Evolutionary conservation across 2,113 vertebrate species (phyloP), one percentile per base, ranked within the genome.

Genomic region (Barbus barbus): DNA sequence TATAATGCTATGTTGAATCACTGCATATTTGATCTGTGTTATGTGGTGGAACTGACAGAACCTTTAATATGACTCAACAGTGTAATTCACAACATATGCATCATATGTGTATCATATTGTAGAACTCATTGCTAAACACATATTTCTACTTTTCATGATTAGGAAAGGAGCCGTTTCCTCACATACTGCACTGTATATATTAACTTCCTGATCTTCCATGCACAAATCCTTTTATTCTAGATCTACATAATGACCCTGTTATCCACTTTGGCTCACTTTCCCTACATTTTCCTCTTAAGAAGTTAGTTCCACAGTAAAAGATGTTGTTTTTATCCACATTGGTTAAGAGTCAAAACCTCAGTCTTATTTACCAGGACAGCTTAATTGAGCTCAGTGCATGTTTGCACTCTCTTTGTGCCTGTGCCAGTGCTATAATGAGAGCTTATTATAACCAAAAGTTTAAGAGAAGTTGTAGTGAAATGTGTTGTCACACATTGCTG

Each of bases 341-440:
- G 9, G 56, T 65, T 72, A 26, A 76, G 53, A 71, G 61, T 79
- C 56, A 67, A 51, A 65, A 44, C 38, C 44, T 8, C 24, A 56
- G 20, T 78, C 12, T 79, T 85, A 84, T 91, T 92, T 90, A 91
- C 92, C 87, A 84, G 89, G 89, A 87, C 90, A 84, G 81, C 73
- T 88, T 90, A 88, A 89, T 88, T 81, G 87, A 79, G 82, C 69
- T 90, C 89, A 79, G 86, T 90, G 91, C 79, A 90, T 92, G 91
- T 91, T 91, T 90, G 83, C 65, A 86, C 85, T 90, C 71, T 87
- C 87, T 91, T 89, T 91, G 90, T 87, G 69, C 61, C 31, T 28
- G 31, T 65, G 86, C 92, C 91, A 89, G 82, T 74, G 65, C 82
- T 83, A 71, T 93, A 92, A 94, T 92, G 88, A 93, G 79, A 88